phyloP scores from a whole-genome alignment of 1,140 invertebrate genomes.

The Periplaneta americana region DNA sequence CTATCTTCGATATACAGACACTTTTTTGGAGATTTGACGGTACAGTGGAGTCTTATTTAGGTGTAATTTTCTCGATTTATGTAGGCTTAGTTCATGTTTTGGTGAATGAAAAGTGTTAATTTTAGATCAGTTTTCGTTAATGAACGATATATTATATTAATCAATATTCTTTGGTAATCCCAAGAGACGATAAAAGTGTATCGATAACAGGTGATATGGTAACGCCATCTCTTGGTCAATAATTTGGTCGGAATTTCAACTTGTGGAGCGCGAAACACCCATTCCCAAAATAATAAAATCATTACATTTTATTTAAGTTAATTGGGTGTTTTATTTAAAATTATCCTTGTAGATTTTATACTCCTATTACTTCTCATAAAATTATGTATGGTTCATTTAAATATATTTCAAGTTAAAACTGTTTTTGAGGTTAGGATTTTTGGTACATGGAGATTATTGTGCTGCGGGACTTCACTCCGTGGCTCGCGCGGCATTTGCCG shows the following conservation, averaged over 20 bases:
- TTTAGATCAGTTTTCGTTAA: not conserved
- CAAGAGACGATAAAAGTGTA: not conserved
- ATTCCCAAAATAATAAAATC: too few relatives aligned
- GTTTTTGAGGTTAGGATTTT: too few relatives aligned
- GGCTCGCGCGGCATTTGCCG: too few relatives aligned
- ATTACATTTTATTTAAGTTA: too few relatives aligned
- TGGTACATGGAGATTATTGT: too few relatives aligned
- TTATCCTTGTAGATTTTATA: too few relatives aligned
- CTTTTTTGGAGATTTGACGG: not conserved
- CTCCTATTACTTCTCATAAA: too few relatives aligned
- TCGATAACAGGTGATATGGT: not conserved
- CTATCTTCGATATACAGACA: not conserved
- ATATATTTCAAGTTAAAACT: too few relatives aligned
- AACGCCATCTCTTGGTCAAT: not conserved
- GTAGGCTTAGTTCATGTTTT: not conserved
- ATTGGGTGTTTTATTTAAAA: too few relatives aligned
- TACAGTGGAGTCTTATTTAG: not conserved
- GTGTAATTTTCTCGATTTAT: not conserved
- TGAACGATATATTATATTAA: not conserved
- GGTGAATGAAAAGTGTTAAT: not conserved
- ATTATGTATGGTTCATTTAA: too few relatives aligned
- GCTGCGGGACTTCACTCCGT: too few relatives aligned
- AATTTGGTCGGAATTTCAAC: too few relatives aligned
- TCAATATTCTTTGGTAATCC: not conserved
- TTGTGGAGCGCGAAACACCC: not conserved